Percentiles rank a stretch among this genome's conserved stretches.
Evolutionary conservation across 2,113 vertebrate species (phyloP).

Genomic region (Rafetus swinhoei): DNA sequence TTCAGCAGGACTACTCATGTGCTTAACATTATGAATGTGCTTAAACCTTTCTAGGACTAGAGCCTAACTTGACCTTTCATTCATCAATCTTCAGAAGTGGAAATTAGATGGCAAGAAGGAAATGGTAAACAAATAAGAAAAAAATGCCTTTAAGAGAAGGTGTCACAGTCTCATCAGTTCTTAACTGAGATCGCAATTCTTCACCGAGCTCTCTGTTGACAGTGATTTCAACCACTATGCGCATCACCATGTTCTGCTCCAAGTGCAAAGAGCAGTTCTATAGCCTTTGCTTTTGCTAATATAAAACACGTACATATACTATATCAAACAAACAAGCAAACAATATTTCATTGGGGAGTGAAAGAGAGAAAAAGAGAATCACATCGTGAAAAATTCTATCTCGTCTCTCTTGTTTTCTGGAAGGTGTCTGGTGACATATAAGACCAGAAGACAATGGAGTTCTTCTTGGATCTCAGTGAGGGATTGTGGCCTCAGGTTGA

Average conservation of each 20-base stretch:
- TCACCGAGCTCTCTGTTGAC: neutral
- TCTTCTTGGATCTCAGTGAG: neutral
- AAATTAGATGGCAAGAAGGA: neutral
- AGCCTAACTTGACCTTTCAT: neutral
- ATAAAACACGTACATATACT: neutral
- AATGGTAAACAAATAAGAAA: neutral
- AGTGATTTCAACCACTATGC: too few species aligned
- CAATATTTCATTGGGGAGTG: neutral
- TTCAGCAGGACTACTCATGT: neutral
- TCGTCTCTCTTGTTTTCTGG: neutral
- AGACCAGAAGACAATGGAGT: neutral
- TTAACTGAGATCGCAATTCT: neutral
- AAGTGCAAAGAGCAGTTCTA: too few species aligned
- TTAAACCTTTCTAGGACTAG: neutral
- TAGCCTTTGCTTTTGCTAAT: too few species aligned
- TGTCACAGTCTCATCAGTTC: neutral
- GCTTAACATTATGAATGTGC: neutral
- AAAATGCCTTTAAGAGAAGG: neutral
- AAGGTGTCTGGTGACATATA: neutral
- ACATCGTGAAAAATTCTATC: neutral
- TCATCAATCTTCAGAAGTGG: neutral
- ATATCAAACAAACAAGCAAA: neutral
- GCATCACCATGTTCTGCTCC: too few species aligned
- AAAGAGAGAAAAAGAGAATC: neutral
- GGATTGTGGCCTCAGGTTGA: neutral